Percentiles rank a stretch among this genome's conserved stretches.
These are phyloP conservation scores for Erithacus rubecula DNA, from an alignment of 2,797 vertebrate genomes.

Conservation along the genomic window DNA sequence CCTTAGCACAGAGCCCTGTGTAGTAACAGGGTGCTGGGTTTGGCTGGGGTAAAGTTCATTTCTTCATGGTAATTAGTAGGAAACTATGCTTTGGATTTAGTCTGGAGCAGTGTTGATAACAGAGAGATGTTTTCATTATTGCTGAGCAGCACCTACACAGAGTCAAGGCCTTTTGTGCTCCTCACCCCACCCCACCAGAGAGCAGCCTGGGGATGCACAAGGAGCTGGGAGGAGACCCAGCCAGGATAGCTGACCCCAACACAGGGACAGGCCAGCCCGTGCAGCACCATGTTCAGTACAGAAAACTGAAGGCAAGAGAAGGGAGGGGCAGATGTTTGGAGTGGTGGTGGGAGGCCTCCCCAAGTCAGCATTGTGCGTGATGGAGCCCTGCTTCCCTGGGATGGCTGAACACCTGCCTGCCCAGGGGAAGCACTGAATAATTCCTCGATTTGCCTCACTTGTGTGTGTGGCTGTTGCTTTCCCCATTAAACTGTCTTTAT, in stretches of 20 bases:
- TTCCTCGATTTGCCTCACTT: not conserved
- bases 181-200: not conserved
- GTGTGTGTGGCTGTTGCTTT: not conserved
- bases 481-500: not conserved
- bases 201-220: not conserved
- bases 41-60: not conserved
- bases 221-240: not conserved
- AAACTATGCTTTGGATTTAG: not conserved
- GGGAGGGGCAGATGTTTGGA: not conserved
- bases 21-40: not conserved
- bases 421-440: not conserved
- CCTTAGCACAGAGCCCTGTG: not conserved
- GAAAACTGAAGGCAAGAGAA: not conserved
- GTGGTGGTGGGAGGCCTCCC: not conserved
- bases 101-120: not conserved
- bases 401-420: not conserved
- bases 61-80: not conserved
- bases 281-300: fast-evolving
- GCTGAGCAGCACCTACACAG: not conserved
- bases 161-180: not conserved
- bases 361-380: fast-evolving
- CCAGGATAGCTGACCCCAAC: not conserved
- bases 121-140: not conserved
- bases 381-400: not conserved
- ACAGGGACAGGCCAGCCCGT: not conserved